Percentiles rank a stretch among this genome's conserved stretches.
Conservation (phyloP, 2,888 invertebrate species). For the Tuta absoluta region DNA sequence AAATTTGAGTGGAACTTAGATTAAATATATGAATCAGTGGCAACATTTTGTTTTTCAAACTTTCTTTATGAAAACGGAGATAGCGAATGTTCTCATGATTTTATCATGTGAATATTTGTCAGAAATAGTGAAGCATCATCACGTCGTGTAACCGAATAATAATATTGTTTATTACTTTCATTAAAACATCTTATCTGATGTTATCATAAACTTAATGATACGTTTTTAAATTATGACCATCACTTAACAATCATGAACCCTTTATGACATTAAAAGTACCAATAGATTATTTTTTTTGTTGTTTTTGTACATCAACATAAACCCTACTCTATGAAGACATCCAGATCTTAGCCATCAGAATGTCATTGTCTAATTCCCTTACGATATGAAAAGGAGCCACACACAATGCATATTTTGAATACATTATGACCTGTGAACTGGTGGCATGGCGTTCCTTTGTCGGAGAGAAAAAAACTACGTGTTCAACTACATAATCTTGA, state of each 20-base stretch:
- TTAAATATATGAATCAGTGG: conserved; percentile 18
- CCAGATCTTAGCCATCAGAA: conserved; percentile 55
- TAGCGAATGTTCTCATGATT: conserved; percentile 47
- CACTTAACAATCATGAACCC: conserved; percentile 39
- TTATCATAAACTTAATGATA: conserved; percentile 71
- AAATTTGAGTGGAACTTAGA: conserved; percentile 47
- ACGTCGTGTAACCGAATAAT: not conserved
- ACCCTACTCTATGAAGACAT: conserved; percentile 52
- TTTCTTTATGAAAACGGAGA: conserved; percentile 35
- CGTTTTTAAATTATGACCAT: conserved; percentile 65
- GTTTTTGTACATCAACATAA: conserved; percentile 47
- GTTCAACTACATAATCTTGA: conserved; percentile 48
- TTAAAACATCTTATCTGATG: conserved; percentile 45
- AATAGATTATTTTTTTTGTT: conserved; percentile 47
- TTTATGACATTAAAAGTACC: conserved; percentile 37
- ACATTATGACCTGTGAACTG: conserved; percentile 72
- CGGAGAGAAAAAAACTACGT: conserved; percentile 41
- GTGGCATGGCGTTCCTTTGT: conserved; percentile 55
- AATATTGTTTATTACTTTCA: not conserved
- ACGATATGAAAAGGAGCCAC: conserved; percentile 55
- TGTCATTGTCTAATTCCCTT: conserved; percentile 65
- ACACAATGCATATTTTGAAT: conserved; percentile 78
- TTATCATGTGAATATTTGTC: conserved; percentile 35
- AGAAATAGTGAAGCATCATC: not conserved
- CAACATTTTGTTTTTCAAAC: not conserved